Evolutionary conservation across 2,113 vertebrate genomes (phyloP).

Genomic region (Oreochromis spilurus): DNA sequence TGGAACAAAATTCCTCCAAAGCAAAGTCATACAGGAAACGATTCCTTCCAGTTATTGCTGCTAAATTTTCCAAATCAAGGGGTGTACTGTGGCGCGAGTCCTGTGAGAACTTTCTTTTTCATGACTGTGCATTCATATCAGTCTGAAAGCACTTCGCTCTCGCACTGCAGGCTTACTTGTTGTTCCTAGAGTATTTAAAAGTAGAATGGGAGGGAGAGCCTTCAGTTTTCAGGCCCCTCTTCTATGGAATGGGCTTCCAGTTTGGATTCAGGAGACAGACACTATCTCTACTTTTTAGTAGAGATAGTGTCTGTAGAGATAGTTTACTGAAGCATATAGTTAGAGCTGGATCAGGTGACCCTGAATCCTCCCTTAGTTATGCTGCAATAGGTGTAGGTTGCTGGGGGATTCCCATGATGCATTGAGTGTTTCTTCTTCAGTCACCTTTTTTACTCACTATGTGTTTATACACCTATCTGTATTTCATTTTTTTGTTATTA

Average conservation of each 20-base stretch:
- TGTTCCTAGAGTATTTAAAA: not conserved
- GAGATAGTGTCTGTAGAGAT: too few species aligned
- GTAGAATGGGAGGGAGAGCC: not conserved
- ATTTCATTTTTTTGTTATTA: not conserved
- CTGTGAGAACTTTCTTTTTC: too few species aligned
- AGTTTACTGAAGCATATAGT: not conserved
- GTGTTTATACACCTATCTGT: not conserved
- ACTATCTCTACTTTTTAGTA: not conserved
- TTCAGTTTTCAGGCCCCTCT: not conserved
- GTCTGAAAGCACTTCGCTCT: too few species aligned
- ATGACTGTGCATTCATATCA: too few species aligned
- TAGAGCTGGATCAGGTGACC: not conserved
- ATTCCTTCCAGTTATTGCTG: not conserved
- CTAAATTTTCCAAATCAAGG: not conserved
- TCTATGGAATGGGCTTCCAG: fast-evolving
- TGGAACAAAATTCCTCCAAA: not conserved
- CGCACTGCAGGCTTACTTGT: not conserved
- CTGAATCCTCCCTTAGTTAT: not conserved
- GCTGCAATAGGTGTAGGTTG: not conserved
- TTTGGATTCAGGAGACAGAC: not conserved
- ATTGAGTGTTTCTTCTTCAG: not conserved
- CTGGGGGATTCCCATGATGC: not conserved
- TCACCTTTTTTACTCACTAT: not conserved
- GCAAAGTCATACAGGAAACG: not conserved
- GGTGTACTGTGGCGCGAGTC: too few species aligned